Evolutionary conservation across 2,797 vertebrate species (phyloP).

Genomic region (Delichon dasypus): DNA sequence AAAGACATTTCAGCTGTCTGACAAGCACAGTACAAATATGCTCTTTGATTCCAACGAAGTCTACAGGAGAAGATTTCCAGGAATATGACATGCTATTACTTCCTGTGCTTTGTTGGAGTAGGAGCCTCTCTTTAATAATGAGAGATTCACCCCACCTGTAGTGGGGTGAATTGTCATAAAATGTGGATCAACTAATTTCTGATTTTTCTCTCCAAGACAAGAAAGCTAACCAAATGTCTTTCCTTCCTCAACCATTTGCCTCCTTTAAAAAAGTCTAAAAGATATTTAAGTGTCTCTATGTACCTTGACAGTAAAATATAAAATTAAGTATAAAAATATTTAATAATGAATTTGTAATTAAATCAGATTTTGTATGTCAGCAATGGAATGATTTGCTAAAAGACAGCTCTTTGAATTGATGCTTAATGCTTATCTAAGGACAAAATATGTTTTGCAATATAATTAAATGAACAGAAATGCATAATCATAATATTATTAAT

Average conservation of each 20-base stretch:
- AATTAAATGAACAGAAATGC: conserved; percentile 67
- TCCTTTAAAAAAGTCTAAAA: neutral
- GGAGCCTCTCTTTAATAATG: neutral
- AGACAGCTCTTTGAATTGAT: conserved; percentile 26
- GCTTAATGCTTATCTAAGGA: conserved; percentile 56
- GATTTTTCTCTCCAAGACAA: neutral
- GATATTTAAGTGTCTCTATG: neutral
- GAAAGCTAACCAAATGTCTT: neutral
- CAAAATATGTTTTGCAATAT: conserved; percentile 60
- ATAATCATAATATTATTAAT: conserved; percentile 71
- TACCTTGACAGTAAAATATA: neutral
- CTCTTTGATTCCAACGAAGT: neutral
- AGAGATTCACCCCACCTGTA: neutral
- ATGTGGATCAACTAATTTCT: neutral
- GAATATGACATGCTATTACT: neutral
- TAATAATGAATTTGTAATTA: conserved; percentile 47
- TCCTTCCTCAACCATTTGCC: neutral
- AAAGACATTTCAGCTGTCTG: neutral
- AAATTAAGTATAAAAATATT: neutral
- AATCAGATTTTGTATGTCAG: conserved; percentile 23
- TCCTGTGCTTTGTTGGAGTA: neutral
- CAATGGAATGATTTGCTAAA: conserved; percentile 34
- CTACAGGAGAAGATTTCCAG: neutral
- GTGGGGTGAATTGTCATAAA: neutral
- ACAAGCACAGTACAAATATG: neutral